A percentile compares a stretch with the other conserved stretches of the same genome.
Evolutionary conservation across 2,113 vertebrate genomes (phyloP).

Genomic region (Megaceryle maxima): DNA sequence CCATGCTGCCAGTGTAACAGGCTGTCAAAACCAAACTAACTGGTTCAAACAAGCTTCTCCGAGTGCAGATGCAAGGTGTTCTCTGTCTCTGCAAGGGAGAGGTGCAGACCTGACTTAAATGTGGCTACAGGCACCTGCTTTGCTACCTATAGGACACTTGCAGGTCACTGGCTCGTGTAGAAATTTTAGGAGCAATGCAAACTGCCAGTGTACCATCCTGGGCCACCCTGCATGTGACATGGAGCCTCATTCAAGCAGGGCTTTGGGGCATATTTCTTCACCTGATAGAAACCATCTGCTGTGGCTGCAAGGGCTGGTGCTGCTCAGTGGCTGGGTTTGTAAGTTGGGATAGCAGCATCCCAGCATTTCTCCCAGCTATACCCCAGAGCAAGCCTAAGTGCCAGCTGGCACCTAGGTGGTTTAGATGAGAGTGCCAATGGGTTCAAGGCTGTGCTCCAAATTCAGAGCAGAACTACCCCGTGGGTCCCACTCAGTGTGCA

Average conservation of each 20-base stretch:
- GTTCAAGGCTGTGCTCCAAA: background rate
- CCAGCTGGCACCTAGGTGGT: background rate
- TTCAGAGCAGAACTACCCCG: background rate
- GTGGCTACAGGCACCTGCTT: background rate
- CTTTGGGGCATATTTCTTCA: background rate
- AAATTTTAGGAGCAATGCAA: background rate
- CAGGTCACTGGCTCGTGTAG: fast-evolving
- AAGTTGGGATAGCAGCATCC: background rate
- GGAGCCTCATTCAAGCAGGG: background rate
- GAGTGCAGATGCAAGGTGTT: background rate
- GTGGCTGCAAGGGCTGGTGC: background rate
- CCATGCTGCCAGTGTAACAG: background rate
- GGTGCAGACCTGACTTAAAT: background rate
- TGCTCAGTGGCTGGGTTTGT: fast-evolving
- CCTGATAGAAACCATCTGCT: background rate
- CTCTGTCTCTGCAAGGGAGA: background rate
- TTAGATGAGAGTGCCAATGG: background rate
- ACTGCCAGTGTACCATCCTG: background rate
- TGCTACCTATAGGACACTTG: fast-evolving
- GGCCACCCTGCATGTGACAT: fast-evolving
- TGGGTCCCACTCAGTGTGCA: background rate
- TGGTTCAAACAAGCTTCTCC: background rate
- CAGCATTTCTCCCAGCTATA: background rate
- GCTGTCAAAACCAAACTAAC: background rate
- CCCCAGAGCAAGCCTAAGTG: background rate